Conservation (phyloP, 2,113 vertebrate genomes). For the Symphodus melops region DNA sequence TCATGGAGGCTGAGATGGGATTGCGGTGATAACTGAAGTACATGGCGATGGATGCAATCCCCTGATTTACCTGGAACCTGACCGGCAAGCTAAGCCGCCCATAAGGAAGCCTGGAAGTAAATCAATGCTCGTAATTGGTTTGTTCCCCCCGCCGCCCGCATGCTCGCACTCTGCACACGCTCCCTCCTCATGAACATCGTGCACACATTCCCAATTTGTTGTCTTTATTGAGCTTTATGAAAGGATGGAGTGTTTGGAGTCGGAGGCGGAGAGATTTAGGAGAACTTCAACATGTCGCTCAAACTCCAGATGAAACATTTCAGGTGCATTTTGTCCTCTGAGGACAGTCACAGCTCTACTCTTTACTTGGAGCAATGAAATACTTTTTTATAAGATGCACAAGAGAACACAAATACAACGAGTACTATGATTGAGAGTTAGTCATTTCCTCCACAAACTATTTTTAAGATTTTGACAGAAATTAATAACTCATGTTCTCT, state of each 20-base stretch:
- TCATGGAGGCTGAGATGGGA: conserved; percentile 76
- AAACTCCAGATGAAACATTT: not conserved
- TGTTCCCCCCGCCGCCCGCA: conserved; percentile 45
- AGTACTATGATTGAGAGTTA: too few relatives aligned
- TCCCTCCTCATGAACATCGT: conserved; percentile 44
- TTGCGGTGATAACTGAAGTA: conserved; percentile 78
- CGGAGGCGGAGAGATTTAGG: conserved; percentile 9
- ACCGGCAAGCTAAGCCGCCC: conserved; percentile 72
- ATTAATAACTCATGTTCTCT: too few relatives aligned
- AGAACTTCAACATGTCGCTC: not conserved
- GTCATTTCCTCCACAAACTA: too few relatives aligned
- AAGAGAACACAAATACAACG: too few relatives aligned
- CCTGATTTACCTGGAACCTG: conserved; percentile 80
- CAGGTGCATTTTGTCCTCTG: not conserved
- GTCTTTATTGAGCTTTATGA: conserved; percentile 50
- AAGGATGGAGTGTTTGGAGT: conserved; percentile 23
- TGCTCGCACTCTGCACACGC: not conserved
- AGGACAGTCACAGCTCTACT: not conserved
- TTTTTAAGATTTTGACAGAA: too few relatives aligned
- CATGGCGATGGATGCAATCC: conserved; percentile 74
- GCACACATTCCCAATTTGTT: conserved; percentile 63
- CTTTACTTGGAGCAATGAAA: too few relatives aligned
- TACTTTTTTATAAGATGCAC: too few relatives aligned
- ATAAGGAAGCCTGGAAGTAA: conserved; percentile 70
- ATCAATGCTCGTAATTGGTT: conserved; percentile 75